Evolutionary conservation across 2,888 invertebrate genomes (phyloP).

Genomic region (Eupsilia transversa): DNA sequence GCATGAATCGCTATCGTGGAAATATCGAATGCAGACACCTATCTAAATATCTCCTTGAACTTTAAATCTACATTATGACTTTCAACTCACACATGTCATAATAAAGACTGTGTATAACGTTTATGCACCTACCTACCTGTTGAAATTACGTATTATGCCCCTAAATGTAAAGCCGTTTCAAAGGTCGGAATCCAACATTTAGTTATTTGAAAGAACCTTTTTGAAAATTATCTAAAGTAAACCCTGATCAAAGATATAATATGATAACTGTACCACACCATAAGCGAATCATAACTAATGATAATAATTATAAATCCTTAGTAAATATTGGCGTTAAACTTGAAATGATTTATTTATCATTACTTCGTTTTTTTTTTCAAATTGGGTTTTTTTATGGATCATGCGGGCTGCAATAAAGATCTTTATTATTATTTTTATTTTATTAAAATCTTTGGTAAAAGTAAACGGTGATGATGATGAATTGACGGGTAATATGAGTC

Average conservation of each 20-base stretch:
- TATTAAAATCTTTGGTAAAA: slow-evolving; percentile 6
- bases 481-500: slow-evolving; percentile 10
- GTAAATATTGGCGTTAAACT: neutral
- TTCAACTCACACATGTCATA: slow-evolving; percentile 37
- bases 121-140: neutral
- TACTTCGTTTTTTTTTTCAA: too few species aligned
- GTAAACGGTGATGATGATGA: neutral
- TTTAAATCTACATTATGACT: slow-evolving; percentile 34
- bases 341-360: too few species aligned
- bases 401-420: too few species aligned
- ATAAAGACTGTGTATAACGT: neutral
- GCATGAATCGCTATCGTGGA: slow-evolving; percentile 7
- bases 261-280: neutral
- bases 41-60: slow-evolving; percentile 54
- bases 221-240: neutral
- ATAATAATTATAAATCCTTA: neutral
- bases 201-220: too few species aligned
- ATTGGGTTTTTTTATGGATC: too few species aligned
- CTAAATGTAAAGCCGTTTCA: neutral
- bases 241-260: neutral
- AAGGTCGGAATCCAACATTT: neutral
- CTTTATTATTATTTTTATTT: too few species aligned
- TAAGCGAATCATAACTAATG: neutral
- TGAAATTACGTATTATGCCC: neutral
- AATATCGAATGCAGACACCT: slow-evolving; percentile 29